Evolutionary conservation across 2,888 invertebrate species (phyloP), one percentile per base, ranked within the genome.

Genomic region (Hydrotaea cyrtoneurina): DNA sequence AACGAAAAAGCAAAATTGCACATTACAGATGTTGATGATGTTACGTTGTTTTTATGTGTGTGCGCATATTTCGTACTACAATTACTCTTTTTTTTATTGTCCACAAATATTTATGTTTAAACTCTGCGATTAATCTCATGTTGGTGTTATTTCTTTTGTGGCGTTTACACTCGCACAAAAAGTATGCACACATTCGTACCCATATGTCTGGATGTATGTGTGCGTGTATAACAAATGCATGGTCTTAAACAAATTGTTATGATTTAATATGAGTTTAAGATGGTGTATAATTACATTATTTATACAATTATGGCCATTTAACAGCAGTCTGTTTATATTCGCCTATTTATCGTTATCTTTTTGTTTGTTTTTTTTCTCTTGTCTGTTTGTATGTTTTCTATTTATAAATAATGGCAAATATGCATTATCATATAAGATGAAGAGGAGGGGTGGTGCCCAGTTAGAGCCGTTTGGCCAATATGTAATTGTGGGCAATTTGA

Each of bases 231-330:
- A 21, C 21, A 55, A 21, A 55, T 66, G 55, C 55, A 10, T 62
- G 31, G n/a, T 15, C 13, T 66, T 66, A 57, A 74, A 77, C 50
- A 76, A 81, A 76, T 72, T 72, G 57, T 81, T 84, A 84, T 85
- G 76, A 79, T 82, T 85, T 82, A 82, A 85, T 79, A 77, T 23
- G 53, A 64, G 19, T 73, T 79, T 82, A 73, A 82, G 79, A 64
- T 72, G 81, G 79, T 79, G 80, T 85, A 85, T 62, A 76, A 74
- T 82, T 75, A 77, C 66, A 82, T 77, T 69, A 79, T 85, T 85
- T 77, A 53, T 79, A 73, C 78, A 82, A 66, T 82, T 79, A 82
- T 77, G 81, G 46, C 73, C 78, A 79, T 85, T 81, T 76, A 84
- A 72, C 75, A 80, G 50, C 71, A 71, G 53, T 26, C 17, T 73